Evolutionary conservation across 2,113 vertebrate species (phyloP).

Genomic region (Copsychus sechellarum): DNA sequence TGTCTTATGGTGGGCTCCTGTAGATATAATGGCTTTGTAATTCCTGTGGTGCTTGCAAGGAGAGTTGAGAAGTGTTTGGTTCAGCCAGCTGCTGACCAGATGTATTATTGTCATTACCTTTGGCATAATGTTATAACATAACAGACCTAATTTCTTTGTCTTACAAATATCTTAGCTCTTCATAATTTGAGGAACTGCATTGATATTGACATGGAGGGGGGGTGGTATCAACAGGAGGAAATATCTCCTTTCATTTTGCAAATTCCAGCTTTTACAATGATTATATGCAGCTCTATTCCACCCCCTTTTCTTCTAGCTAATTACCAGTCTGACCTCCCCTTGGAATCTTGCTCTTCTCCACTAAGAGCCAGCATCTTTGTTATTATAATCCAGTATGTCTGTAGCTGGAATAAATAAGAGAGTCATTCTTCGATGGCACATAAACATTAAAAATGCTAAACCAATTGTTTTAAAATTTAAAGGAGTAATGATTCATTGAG

Average conservation of each 20-base stretch:
- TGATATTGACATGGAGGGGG: background rate
- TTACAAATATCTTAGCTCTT: background rate
- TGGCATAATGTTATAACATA: background rate
- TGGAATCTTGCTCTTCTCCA: background rate
- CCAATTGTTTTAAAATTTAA: slow-evolving; percentile 56
- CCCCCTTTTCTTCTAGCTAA: background rate
- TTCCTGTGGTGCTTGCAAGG: background rate
- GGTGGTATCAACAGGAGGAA: background rate
- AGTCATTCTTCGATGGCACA: background rate
- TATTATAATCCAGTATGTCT: background rate
- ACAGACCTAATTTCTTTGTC: background rate
- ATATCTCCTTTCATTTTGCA: background rate
- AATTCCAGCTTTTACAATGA: background rate
- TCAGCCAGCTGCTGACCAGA: background rate
- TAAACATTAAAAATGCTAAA: slow-evolving; percentile 35
- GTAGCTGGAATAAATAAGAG: slow-evolving; percentile 17
- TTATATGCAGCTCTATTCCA: background rate
- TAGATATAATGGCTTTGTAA: background rate
- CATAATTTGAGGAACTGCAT: background rate
- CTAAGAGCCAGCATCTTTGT: background rate
- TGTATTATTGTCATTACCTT: background rate
- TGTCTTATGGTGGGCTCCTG: background rate
- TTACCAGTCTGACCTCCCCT: background rate
- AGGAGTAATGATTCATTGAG: slow-evolving; percentile 25
- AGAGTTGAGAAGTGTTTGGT: background rate